These are phyloP conservation scores for Brachionus calyciflorus DNA, from an alignment of 1,140 invertebrate species.

Conservation along the genomic window DNA sequence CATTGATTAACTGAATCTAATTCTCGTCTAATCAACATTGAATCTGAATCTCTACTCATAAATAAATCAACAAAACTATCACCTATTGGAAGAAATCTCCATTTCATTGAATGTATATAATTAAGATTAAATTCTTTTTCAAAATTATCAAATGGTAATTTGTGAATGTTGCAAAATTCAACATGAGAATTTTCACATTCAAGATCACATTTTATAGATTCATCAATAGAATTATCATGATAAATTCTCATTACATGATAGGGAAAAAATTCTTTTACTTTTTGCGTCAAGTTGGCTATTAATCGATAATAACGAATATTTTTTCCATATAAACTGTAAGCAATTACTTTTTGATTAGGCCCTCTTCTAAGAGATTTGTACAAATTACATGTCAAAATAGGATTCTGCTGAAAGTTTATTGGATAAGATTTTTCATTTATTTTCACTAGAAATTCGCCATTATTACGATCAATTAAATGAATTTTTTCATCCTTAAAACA, in stretches of 20 bases:
- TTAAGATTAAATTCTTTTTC: background rate
- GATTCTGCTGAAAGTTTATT: too few relatives aligned
- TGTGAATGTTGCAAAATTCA: slow-evolving; percentile 21
- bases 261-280: slow-evolving; percentile 10
- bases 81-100: slow-evolving; percentile 23
- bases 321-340: background rate
- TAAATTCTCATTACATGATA: background rate
- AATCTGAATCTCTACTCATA: too few relatives aligned
- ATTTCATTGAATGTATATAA: background rate
- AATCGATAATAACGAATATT: background rate
- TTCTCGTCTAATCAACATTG: background rate
- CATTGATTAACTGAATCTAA: too few relatives aligned
- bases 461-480: too few relatives aligned
- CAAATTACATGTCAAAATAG: background rate
- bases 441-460: too few relatives aligned
- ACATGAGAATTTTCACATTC: background rate
- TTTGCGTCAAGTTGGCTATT: background rate
- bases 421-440: too few relatives aligned
- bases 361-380: slow-evolving; percentile 8
- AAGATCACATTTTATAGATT: too few relatives aligned
- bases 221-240: slow-evolving; percentile 13
- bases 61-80: too few relatives aligned
- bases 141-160: background rate
- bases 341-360: background rate
- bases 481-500: too few relatives aligned